Evolutionary conservation across 2,113 vertebrate genomes (phyloP).

Genomic region (Muntiacus muntjak): DNA sequence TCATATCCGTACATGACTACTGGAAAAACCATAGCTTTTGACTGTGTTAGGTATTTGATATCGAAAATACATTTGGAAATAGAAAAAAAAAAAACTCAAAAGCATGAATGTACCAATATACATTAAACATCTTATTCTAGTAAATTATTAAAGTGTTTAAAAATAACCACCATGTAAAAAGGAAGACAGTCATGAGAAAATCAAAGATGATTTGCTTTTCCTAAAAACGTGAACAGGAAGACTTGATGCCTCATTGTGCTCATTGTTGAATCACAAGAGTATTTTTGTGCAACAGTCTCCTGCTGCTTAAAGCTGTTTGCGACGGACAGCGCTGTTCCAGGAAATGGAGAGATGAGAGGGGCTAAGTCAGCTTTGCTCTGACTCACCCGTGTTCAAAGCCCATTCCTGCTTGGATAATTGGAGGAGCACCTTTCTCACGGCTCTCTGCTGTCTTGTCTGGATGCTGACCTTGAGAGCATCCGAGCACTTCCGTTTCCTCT

Average conservation of each 20-base stretch:
- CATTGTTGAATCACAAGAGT: neutral
- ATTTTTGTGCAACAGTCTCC: neutral
- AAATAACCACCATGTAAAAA: neutral
- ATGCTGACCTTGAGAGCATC: neutral
- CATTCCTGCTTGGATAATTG: neutral
- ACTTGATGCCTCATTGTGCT: rapidly evolving
- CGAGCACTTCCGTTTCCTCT: rapidly evolving
- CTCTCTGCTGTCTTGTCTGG: neutral
- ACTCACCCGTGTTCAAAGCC: neutral
- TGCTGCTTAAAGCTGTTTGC: neutral
- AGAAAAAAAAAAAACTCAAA: neutral
- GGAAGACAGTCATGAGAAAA: neutral
- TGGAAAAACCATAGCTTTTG: neutral
- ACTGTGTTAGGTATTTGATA: neutral
- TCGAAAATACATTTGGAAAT: neutral
- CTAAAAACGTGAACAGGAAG: neutral
- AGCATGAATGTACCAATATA: neutral
- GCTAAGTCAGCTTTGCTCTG: neutral
- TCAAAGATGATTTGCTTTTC: neutral
- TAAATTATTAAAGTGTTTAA: neutral
- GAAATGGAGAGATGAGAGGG: neutral
- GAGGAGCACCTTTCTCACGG: neutral
- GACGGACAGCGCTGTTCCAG: rapidly evolving
- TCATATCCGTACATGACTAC: neutral
- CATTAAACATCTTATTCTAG: neutral